Base-by-base conservation (phyloP, 1,140 invertebrate genomes). In the Hypothenemus hampei region DNA sequence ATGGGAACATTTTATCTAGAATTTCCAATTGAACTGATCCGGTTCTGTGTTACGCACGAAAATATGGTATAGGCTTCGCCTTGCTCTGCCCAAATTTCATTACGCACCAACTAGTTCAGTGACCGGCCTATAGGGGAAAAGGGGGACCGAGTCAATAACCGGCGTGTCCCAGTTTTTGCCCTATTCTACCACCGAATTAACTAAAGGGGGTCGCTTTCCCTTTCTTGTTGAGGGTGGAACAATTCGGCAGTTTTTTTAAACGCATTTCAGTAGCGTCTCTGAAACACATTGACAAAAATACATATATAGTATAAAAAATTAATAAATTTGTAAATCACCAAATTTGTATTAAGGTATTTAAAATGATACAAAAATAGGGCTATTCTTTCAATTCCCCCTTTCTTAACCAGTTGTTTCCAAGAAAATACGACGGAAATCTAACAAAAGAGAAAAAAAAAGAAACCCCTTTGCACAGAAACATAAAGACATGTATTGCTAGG, bases 101-200 rank as follows among this genome's bases (percentile, higher is more conserved):
- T 55, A 55, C 52, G 52, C 52, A 55, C 52, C 33, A 55, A 44
- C 44, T 47, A 55, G 52, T 55, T 55, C 52, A 55, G 45, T 55
- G 52, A 55, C 52, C 52, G 44, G 13, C 37, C 52, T 39, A 53
- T 31, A 4, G 33, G 26, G 51, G 51, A 22, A 10, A 6, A n/a
- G 29, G 37, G 49, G 29, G 36, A 16, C 19, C 43, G 18, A 40
- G 43, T 55, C 52, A 47, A 55, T 55, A 55, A 55, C 52, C 52
- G 19, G 20, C 31, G 33, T 55, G 52, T 20, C 52, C 52, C 21
- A 55, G 21, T 55, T 55, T 55, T 22, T 11, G 43, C 45, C 52
- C 52, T 36, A 53, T 37, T 31, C 40, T 11, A 53, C 26, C 52
- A 33, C 43, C 45, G 43, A 16, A 24, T 48, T 15, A 26, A 18